phyloP scores from a whole-genome alignment of 2,113 vertebrate species.

The Condylura cristata region DNA sequence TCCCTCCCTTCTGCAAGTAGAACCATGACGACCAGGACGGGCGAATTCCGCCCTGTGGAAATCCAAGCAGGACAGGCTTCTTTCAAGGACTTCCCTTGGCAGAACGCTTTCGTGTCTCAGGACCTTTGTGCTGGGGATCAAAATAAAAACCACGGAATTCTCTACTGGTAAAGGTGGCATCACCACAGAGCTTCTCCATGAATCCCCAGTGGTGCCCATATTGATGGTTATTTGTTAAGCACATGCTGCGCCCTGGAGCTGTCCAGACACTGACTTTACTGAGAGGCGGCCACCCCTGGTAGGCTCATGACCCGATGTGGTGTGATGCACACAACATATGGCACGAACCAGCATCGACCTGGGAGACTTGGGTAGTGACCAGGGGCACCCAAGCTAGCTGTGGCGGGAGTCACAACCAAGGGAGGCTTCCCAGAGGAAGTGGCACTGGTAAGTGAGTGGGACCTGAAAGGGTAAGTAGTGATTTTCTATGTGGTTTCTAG shows the following conservation, averaged over 20 bases:
- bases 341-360: not conserved
- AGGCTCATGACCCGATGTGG: not conserved
- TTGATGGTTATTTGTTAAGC: not conserved
- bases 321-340: not conserved
- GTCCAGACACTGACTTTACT: not conserved
- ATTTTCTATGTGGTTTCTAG: not conserved
- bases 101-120: fast-evolving
- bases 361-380: not conserved
- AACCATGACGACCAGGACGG: not conserved
- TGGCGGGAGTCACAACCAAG: not conserved
- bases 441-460: not conserved
- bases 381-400: not conserved
- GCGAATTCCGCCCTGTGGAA: not conserved
- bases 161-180: not conserved
- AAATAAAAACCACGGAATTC: not conserved
- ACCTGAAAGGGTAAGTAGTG: not conserved
- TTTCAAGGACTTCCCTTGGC: not conserved
- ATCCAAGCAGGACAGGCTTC: not conserved
- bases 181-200: not conserved
- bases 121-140: not conserved
- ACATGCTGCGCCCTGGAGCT: not conserved
- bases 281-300: not conserved
- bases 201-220: not conserved
- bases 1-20: not conserved
- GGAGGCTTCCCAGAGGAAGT: not conserved